These are phyloP conservation scores for Drosophila paramelanica DNA, from an alignment of 2,888 invertebrate species.

Conservation along the genomic window DNA sequence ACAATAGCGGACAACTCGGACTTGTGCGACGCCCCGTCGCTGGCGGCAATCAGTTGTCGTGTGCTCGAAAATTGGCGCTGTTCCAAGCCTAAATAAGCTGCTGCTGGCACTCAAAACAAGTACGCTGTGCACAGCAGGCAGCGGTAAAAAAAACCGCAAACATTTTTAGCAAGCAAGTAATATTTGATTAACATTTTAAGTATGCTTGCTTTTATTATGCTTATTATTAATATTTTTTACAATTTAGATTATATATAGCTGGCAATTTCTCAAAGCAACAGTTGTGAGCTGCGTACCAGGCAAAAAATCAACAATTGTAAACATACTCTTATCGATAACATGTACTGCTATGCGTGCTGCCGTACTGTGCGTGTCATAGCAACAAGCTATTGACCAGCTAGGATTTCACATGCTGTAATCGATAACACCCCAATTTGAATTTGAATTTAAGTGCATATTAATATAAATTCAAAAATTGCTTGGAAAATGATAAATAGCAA, in stretches of 20 bases:
- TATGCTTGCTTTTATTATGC: background rate
- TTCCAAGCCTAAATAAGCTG: slow-evolving; percentile 36
- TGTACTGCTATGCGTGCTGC: slow-evolving; percentile 12
- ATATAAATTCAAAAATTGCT: background rate
- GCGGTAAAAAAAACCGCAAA: background rate
- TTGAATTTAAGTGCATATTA: slow-evolving; percentile 30
- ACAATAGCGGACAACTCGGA: slow-evolving; percentile 3
- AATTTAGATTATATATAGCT: background rate
- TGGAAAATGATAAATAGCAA: background rate
- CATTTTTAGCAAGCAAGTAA: background rate
- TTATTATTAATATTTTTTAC: background rate
- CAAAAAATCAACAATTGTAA: background rate
- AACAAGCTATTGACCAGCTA: slow-evolving; percentile 5
- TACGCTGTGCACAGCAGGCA: slow-evolving; percentile 25
- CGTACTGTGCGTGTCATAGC: slow-evolving; percentile 22
- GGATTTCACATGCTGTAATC: background rate
- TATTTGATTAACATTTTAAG: background rate
- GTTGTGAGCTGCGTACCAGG: slow-evolving; percentile 30
- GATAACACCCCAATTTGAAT: slow-evolving; percentile 8
- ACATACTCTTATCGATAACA: slow-evolving; percentile 27
- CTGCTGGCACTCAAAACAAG: slow-evolving; percentile 1
- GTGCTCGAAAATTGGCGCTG: slow-evolving; percentile 26
- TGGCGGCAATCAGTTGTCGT: slow-evolving; percentile 24
- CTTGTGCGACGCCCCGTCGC: slow-evolving; percentile 35
- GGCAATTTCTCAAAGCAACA: slow-evolving; percentile 13